Evolutionary conservation across 2,888 invertebrate species (phyloP).

Genomic region (Hypsopygia costalis): DNA sequence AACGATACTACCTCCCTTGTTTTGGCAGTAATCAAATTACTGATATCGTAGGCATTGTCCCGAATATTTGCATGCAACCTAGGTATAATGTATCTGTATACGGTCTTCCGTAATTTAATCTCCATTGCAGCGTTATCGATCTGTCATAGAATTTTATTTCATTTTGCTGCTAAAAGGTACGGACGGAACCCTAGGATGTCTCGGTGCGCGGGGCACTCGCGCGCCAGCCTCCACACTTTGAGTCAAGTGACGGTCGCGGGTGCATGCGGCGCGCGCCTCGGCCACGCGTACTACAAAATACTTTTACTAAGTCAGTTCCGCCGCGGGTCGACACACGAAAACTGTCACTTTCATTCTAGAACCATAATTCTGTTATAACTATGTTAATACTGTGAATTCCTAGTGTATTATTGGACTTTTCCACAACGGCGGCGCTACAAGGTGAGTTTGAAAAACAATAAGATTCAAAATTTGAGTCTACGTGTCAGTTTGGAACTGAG

Average conservation of each 20-base stretch:
- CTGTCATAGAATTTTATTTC: background rate
- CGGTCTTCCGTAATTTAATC: background rate
- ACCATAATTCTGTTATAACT: constrained; percentile 36
- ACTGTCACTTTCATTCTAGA: constrained; percentile 59
- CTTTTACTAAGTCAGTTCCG: constrained; percentile 42
- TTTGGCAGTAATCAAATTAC: too few species aligned
- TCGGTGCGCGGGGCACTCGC: constrained; percentile 3
- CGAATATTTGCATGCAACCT: too few species aligned
- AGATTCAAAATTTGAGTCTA: constrained; percentile 58
- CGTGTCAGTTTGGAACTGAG: constrained; percentile 68
- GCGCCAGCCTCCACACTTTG: constrained; percentile 36
- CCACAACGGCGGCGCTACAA: constrained; percentile 41
- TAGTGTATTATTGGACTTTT: constrained; percentile 41
- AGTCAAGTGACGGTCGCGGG: constrained; percentile 50
- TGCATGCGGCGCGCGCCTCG: constrained; percentile 45
- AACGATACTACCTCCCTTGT: too few species aligned
- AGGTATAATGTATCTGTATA: background rate
- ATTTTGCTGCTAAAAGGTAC: constrained; percentile 2
- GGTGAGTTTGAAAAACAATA: constrained; percentile 42
- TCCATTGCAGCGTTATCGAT: constrained; percentile 1
- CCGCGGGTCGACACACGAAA: constrained; percentile 37
- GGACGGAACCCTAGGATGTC: constrained; percentile 3
- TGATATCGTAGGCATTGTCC: too few species aligned
- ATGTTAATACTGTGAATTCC: constrained; percentile 58
- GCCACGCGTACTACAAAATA: constrained; percentile 22